Evolutionary conservation across 1,140 invertebrate species (phyloP).

Genomic region (Lutraria rhynchaena): DNA sequence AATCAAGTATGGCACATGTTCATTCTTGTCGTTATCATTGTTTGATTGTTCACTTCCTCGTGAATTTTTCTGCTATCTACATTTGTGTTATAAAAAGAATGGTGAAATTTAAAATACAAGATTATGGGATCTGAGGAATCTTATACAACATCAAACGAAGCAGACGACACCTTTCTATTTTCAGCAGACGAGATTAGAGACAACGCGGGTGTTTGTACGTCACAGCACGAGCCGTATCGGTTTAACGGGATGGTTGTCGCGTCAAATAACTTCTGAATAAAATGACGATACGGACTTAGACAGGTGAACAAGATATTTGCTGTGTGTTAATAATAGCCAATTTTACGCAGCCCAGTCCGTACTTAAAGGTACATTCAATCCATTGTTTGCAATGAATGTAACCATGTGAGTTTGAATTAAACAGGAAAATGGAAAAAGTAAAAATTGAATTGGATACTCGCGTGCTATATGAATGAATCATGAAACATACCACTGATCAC

Average conservation of each 20-base stretch:
- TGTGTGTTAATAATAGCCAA: slow-evolving; percentile 25
- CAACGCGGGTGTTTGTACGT: slow-evolving; percentile 43
- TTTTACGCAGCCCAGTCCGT: slow-evolving; percentile 28
- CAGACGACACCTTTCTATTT: slow-evolving; percentile 14
- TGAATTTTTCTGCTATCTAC: too few relatives aligned
- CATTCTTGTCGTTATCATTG: too few relatives aligned
- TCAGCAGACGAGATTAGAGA: slow-evolving; percentile 9
- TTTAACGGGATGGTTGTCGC: slow-evolving; percentile 20
- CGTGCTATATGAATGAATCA: slow-evolving; percentile 18
- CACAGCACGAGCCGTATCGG: slow-evolving; percentile 40
- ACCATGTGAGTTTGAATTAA: slow-evolving; percentile 6
- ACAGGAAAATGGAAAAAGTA: slow-evolving; percentile 29
- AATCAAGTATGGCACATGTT: too few relatives aligned
- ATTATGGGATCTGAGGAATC: slow-evolving; percentile 3
- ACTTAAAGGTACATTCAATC: slow-evolving; percentile 18
- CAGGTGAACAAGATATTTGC: slow-evolving; percentile 39
- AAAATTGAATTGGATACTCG: slow-evolving; percentile 4
- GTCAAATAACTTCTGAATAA: slow-evolving; percentile 2
- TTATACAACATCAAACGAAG: slow-evolving; percentile 25
- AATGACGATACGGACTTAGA: slow-evolving; percentile 20
- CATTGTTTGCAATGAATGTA: background rate
- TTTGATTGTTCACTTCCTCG: too few relatives aligned
- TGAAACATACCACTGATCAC: too few relatives aligned
- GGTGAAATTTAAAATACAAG: background rate
- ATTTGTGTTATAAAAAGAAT: too few relatives aligned